Conservation (phyloP, 2,797 vertebrate species). For the Miichthys miiuy region DNA sequence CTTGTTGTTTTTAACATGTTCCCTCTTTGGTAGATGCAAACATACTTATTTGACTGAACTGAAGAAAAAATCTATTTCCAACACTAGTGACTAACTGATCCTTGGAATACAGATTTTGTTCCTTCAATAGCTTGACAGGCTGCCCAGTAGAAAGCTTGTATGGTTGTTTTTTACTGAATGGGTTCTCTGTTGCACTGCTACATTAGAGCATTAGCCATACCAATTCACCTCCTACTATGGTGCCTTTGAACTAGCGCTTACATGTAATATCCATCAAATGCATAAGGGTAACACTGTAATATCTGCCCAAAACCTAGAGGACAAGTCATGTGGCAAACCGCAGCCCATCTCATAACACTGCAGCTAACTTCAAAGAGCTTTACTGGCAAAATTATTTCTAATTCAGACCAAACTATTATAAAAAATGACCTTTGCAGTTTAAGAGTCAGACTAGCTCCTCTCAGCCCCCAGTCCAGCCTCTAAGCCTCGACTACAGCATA, state of each 20-base stretch:
- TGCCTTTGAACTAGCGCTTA: slow-evolving; percentile 20
- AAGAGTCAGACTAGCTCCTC: slow-evolving; percentile 20
- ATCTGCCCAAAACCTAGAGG: slow-evolving; percentile 17
- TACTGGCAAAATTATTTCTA: slow-evolving; percentile 36
- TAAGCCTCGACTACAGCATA: slow-evolving; percentile 35
- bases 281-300: slow-evolving; percentile 1
- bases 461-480: slow-evolving; percentile 21
- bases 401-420: slow-evolving; percentile 37
- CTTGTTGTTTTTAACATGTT: too few species aligned
- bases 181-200: neutral
- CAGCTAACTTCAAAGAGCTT: slow-evolving; percentile 39
- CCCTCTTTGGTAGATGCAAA: too few species aligned
- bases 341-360: slow-evolving; percentile 11
- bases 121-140: neutral
- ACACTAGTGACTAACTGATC: neutral
- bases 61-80: neutral
- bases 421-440: slow-evolving; percentile 30
- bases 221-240: slow-evolving; percentile 16
- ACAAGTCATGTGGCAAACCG: slow-evolving; percentile 11
- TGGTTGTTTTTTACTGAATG: neutral
- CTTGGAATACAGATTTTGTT: neutral
- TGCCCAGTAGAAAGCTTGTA: neutral
- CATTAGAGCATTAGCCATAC: slow-evolving; percentile 12
- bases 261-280: slow-evolving; percentile 21
- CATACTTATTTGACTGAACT: neutral